Conservation (phyloP, 2,888 invertebrate genomes). For the Atethmia centrago region DNA sequence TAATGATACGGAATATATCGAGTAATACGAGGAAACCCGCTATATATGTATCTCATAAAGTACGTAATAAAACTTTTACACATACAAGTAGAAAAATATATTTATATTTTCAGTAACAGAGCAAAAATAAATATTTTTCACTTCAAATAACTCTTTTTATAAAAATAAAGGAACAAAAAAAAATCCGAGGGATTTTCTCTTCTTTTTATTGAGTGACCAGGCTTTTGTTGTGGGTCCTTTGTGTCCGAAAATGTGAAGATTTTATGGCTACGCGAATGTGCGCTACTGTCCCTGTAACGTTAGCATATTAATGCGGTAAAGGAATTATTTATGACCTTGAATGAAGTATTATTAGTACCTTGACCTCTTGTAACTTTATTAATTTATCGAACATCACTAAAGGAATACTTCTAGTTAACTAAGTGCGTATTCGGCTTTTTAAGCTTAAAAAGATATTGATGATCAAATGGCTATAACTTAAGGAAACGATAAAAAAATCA, state of each 20-base stretch:
- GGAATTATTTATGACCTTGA: background rate
- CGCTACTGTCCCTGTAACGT: conserved; percentile 36
- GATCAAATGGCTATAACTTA: background rate
- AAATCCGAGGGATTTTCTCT: conserved; percentile 67
- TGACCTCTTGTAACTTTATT: background rate
- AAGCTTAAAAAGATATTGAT: background rate
- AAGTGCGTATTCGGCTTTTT: background rate
- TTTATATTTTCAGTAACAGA: background rate
- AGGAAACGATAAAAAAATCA: background rate
- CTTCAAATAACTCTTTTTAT: conserved; percentile 11
- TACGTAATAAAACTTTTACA: background rate
- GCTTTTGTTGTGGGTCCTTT: conserved; percentile 70
- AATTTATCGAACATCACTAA: background rate
- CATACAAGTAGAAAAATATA: no score
- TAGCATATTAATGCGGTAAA: conserved; percentile 53
- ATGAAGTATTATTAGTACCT: background rate
- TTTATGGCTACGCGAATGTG: conserved; percentile 64
- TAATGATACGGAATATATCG: background rate
- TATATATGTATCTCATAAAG: background rate
- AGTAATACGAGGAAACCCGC: background rate
- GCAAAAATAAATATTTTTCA: background rate
- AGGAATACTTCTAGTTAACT: background rate
- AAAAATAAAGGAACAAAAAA: conserved; percentile 62
- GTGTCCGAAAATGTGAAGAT: conserved; percentile 66
- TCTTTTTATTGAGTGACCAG: conserved; percentile 67